phyloP scores from a whole-genome alignment of 2,888 invertebrate genomes.

The Xanthorhoe designata region DNA sequence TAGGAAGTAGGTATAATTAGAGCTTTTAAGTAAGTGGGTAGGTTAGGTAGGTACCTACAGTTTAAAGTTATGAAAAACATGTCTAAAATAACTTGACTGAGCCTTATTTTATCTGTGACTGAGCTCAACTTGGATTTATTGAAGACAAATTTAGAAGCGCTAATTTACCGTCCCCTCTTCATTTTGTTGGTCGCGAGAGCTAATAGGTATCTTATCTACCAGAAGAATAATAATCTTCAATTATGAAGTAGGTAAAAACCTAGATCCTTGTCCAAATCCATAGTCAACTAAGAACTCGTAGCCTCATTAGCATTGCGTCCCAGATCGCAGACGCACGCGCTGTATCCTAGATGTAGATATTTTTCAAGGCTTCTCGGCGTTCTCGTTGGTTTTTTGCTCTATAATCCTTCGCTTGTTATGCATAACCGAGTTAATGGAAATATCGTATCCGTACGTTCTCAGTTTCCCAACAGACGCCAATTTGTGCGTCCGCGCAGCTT shows the following conservation, averaged over 20 bases:
- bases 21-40: neutral
- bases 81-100: too few relatives aligned
- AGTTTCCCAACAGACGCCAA: slow-evolving; percentile 76
- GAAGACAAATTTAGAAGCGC: too few relatives aligned
- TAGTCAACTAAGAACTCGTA: slow-evolving; percentile 28
- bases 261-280: neutral
- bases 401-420: slow-evolving; percentile 63
- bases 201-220: too few relatives aligned
- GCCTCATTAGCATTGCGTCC: slow-evolving; percentile 38
- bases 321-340: slow-evolving; percentile 27
- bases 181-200: too few relatives aligned
- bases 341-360: slow-evolving; percentile 51
- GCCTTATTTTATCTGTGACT: too few relatives aligned
- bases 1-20: slow-evolving; percentile 11
- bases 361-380: slow-evolving; percentile 55
- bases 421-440: slow-evolving; percentile 66
- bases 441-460: slow-evolving; percentile 65
- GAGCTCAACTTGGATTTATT: too few relatives aligned
- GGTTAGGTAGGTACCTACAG: neutral
- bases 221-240: neutral
- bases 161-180: too few relatives aligned
- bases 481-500: slow-evolving; percentile 75
- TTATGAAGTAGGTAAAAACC: neutral
- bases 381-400: slow-evolving; percentile 55
- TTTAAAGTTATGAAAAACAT: neutral